Percentiles rank a stretch among this genome's conserved stretches.
Conservation (phyloP, 2,113 vertebrate genomes). For the Podilymbus podiceps region DNA sequence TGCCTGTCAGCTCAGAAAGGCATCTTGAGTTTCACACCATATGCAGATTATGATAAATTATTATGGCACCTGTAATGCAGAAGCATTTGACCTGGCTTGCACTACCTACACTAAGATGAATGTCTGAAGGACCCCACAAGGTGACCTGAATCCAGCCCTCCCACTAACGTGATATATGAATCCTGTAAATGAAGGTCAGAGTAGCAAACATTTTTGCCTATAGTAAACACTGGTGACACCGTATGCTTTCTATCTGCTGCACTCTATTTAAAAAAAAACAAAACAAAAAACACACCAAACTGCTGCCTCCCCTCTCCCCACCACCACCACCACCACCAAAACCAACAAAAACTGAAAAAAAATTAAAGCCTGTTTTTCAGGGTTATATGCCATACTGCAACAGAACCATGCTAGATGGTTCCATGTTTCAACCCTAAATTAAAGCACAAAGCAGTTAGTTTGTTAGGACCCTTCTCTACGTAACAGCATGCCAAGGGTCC, state of each 20-base stretch:
- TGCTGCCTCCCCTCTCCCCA: too few relatives aligned
- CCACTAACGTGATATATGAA: neutral
- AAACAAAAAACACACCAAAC: too few relatives aligned
- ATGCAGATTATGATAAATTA: neutral
- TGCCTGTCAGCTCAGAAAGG: neutral
- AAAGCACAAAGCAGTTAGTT: neutral
- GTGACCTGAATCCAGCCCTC: neutral
- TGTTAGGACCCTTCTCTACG: neutral
- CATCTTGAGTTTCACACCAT: neutral
- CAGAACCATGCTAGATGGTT: neutral
- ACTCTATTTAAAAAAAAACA: neutral
- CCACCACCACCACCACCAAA: too few relatives aligned
- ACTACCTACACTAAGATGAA: neutral
- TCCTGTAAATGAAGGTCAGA: neutral
- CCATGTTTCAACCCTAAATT: neutral
- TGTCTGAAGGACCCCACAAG: neutral
- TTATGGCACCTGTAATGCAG: neutral
- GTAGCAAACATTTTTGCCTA: neutral
- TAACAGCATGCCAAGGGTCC: neutral
- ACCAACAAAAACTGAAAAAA: too few relatives aligned
- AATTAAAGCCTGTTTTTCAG: too few relatives aligned
- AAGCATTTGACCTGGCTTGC: neutral
- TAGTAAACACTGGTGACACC: neutral
- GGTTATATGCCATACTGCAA: neutral
- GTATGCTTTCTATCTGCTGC: neutral